A percentile compares a stretch with the other conserved stretches of the same genome.
These are phyloP conservation scores for Manduca sexta DNA, from an alignment of 1,140 invertebrate genomes.

Conservation along the genomic window DNA sequence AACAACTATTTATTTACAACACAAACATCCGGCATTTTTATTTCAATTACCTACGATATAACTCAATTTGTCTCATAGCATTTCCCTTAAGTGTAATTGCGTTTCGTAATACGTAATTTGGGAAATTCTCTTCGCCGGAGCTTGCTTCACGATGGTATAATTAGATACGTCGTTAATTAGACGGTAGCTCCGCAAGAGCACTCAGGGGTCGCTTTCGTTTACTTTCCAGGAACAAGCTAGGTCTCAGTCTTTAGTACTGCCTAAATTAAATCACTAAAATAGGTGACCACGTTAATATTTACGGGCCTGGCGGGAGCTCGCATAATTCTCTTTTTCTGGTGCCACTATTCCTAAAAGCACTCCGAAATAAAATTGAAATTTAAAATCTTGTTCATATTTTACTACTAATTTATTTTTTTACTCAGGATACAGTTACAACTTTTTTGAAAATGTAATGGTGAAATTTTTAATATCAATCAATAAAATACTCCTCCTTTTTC, in stretches of 20 bases:
- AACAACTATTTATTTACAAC: no score
- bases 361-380: no score
- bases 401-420: no score
- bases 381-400: no score
- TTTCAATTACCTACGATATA: conserved; percentile 23
- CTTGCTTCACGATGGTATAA: conserved; percentile 48
- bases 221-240: conserved; percentile 28
- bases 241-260: conserved; percentile 12
- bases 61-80: conserved; percentile 34
- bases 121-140: conserved; percentile 48
- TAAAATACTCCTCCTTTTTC: no score
- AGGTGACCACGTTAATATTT: not conserved
- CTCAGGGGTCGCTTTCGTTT: conserved; percentile 40
- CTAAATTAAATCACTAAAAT: conserved; percentile 27
- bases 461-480: no score
- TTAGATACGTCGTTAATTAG: conserved; percentile 65
- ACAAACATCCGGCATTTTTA: not conserved
- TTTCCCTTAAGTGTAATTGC: conserved; percentile 55
- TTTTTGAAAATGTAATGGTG: no score
- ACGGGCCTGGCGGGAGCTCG: no score
- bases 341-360: no score
- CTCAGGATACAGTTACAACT: no score
- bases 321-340: no score
- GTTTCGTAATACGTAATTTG: conserved; percentile 59
- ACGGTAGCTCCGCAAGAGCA: conserved; percentile 49